phyloP scores from a whole-genome alignment of 2,888 invertebrate genomes.

The Cotesia congregata region DNA sequence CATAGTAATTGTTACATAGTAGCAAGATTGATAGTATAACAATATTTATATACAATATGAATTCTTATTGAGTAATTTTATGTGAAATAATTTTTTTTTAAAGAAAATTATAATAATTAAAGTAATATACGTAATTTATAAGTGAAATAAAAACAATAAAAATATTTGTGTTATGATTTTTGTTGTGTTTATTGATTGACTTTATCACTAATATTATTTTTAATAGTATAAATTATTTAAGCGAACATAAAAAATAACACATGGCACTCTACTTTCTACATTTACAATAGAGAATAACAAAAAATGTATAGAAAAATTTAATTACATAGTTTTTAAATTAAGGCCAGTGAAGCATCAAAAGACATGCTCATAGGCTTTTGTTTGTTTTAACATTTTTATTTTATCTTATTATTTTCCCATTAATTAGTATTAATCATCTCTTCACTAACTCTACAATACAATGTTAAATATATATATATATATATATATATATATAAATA shows the following conservation, averaged over 20 bases:
- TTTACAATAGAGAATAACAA: conserved; percentile 50
- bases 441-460: neutral
- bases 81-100: neutral
- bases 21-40: conserved; percentile 66
- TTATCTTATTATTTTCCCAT: conserved; percentile 40
- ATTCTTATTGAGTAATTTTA: neutral
- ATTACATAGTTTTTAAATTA: neutral
- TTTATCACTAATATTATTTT: neutral
- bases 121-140: neutral
- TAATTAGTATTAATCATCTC: neutral
- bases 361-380: conserved; percentile 31
- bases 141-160: neutral
- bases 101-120: neutral
- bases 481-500: too few relatives aligned
- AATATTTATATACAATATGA: conserved; percentile 60
- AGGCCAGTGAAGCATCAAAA: neutral
- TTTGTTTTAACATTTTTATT: conserved; percentile 29
- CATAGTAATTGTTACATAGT: conserved; percentile 65
- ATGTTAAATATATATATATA: conserved; percentile 2
- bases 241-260: neutral
- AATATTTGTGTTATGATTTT: neutral
- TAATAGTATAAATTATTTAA: neutral
- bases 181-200: neutral
- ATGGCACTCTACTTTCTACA: conserved; percentile 14
- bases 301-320: conserved; percentile 64